Evolutionary conservation across 2,888 invertebrate species (phyloP), one percentile per base, ranked within the genome.

Genomic region (Lumbricus terrestris): DNA sequence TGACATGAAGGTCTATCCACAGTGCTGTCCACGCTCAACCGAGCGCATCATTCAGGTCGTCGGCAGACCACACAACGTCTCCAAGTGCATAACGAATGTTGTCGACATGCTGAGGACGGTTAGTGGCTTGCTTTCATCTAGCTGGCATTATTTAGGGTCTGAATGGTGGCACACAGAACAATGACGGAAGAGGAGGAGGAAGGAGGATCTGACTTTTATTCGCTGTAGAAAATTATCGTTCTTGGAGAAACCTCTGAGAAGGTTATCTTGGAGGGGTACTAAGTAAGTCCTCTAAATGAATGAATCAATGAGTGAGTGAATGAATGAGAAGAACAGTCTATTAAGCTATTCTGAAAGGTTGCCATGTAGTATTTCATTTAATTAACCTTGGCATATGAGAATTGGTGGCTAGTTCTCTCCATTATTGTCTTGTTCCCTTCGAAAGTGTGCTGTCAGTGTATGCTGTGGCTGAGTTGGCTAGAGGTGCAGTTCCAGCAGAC

Each of bases 1-100:
- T 23, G 91, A 91, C 82, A 88, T 91, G 38, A 91, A 90, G 83
- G 91, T 91, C 35, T 91, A 88, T 54, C 88, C 91, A 13, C 88
- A 90, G 40, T 91, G 91, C 40, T 91, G 91, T 89, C 91, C 91
- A 29, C 82, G 88, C 15, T 91, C 91, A 8, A 90, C 40, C 29
- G 91, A 91, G 38, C 34, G 91, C 37, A 82, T 91, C n/a, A 85
- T 90, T 37, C 88, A 69, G 83, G 88, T 90, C 34, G 90, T 89
- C 18, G 91, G 91, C 20, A 88, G 88, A 88, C 89, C 91, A 29
- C 83, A 82, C 69, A 69, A 69, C 18, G 89, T 90, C 35, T 42
- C 35, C n/a, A 91, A 89, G 89, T 88, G 88, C 82, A 88, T 91
- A 1, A 88, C 90, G 18, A 82, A 88, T 33, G 88, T 91, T 47